A percentile compares a stretch with the other conserved stretches of the same genome.
Evolutionary conservation across 2,888 invertebrate species (phyloP).

Genomic region (Uropetala carovei): DNA sequence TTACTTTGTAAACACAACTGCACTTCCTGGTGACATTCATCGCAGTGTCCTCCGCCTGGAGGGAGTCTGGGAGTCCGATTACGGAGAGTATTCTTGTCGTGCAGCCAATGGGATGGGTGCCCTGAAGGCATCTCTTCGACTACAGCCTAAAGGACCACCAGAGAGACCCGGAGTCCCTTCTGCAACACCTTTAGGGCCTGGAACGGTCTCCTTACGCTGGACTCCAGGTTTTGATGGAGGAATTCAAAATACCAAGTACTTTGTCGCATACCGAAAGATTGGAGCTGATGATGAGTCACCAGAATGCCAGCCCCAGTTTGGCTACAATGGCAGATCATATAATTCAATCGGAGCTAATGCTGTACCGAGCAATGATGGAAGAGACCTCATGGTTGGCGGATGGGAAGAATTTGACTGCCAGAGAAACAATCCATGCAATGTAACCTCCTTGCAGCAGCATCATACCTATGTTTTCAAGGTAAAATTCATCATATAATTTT

Average conservation of each 20-base stretch:
- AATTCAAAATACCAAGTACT: constrained; percentile 89
- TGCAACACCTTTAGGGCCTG: constrained; percentile 86
- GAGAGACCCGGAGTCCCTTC: constrained; percentile 87
- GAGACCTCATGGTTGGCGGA: constrained; percentile 73
- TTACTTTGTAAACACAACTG: constrained; percentile 89
- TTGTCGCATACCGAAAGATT: constrained; percentile 84
- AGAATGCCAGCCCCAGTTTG: constrained; percentile 65
- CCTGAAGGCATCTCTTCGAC: constrained; percentile 79
- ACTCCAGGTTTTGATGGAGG: constrained; percentile 95
- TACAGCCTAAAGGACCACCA: constrained; percentile 92
- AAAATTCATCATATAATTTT: constrained; percentile 67
- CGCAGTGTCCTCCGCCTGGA: constrained; percentile 86
- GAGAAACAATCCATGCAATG: constrained; percentile 91
- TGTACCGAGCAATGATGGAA: constrained; percentile 67
- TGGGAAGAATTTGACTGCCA: constrained; percentile 93
- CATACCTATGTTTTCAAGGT: constrained; percentile 92
- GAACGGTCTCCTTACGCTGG: constrained; percentile 89
- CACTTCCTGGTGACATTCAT: constrained; percentile 90
- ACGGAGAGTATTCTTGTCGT: constrained; percentile 94
- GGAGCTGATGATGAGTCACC: constrained; percentile 67
- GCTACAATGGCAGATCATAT: constrained; percentile 49
- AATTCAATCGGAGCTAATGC: constrained; percentile 49
- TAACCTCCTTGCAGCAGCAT: constrained; percentile 90
- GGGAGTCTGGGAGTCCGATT: constrained; percentile 87
- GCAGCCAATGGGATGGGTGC: constrained; percentile 90